Evolutionary conservation across 37 sponge, comb jelly and placozoan genomes (phyloP).

Genomic region (Agelas oroides): DNA sequence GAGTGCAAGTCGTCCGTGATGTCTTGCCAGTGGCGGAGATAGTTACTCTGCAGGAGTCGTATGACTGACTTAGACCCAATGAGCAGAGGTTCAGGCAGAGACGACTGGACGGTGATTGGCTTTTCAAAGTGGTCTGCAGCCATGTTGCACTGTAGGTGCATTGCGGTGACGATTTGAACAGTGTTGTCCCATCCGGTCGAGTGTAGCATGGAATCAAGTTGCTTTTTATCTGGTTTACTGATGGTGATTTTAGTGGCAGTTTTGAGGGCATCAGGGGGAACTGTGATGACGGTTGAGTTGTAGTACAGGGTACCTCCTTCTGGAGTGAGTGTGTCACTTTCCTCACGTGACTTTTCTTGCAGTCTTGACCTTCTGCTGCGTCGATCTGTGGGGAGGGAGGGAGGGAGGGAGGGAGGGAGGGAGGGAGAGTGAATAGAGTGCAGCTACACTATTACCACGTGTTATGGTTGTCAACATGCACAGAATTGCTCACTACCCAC

Average conservation of each 20-base stretch:
- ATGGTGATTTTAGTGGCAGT: slow-evolving; percentile 24
- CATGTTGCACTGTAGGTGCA: slow-evolving; percentile 35
- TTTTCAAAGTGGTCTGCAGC: slow-evolving; percentile 8
- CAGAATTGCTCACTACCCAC: no score
- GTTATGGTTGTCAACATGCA: no score
- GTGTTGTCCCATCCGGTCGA: slow-evolving; percentile 44
- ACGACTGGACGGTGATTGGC: slow-evolving; percentile 17
- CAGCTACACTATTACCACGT: no score
- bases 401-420: neutral
- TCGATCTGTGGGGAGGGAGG: neutral
- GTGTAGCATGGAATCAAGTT: slow-evolving; percentile 28
- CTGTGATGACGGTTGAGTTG: neutral
- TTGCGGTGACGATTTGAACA: slow-evolving; percentile 16
- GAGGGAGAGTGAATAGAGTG: neutral
- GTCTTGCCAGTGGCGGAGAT: slow-evolving; percentile 61
- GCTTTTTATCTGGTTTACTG: slow-evolving; percentile 7
- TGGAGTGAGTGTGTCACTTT: neutral
- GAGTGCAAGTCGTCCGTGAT: slow-evolving; percentile 41
- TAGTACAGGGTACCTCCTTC: slow-evolving; percentile 17
- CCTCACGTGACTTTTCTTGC: neutral
- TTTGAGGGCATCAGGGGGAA: slow-evolving; percentile 44
- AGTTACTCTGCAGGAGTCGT: slow-evolving; percentile 59
- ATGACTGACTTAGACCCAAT: neutral
- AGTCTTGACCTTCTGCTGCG: neutral
- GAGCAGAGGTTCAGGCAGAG: neutral